phyloP scores from a whole-genome alignment of 2,113 vertebrate species.

The Scopus umbretta region DNA sequence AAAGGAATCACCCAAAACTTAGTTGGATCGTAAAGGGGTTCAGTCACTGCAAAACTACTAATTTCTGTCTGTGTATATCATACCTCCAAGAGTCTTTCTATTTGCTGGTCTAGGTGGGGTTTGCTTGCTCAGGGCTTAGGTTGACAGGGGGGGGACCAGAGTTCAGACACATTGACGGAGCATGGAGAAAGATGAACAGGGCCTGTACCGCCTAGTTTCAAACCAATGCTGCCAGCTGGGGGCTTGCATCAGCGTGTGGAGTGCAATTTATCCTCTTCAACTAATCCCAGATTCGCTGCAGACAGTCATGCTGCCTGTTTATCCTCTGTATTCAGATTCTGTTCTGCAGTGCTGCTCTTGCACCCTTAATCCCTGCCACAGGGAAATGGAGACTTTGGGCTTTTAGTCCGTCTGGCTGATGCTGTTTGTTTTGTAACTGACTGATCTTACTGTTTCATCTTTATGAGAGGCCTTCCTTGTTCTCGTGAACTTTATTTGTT shows the following conservation, averaged over 20 bases:
- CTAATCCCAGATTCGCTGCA: neutral
- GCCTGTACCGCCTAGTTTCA: neutral
- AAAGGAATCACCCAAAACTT: neutral
- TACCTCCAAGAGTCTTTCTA: neutral
- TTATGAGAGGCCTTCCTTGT: neutral
- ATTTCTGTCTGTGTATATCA: rapidly evolving
- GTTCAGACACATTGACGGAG: neutral
- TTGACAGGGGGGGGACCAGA: neutral
- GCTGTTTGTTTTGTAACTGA: neutral
- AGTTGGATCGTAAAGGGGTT: neutral
- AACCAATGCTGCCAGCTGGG: neutral
- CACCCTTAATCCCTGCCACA: neutral
- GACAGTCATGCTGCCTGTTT: neutral
- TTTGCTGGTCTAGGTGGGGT: neutral
- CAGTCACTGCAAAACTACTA: neutral
- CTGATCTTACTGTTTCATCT: neutral
- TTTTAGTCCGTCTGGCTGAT: rapidly evolving
- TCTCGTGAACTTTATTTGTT: neutral
- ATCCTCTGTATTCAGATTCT: neutral
- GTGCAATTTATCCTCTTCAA: neutral
- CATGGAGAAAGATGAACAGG: neutral
- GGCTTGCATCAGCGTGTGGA: neutral
- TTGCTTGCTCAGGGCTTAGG: neutral
- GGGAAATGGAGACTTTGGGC: neutral
- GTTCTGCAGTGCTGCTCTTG: neutral